Evolutionary conservation across 2,113 vertebrate genomes (phyloP), one percentile per base, ranked within the genome.

Genomic region (Hemichromis elongatus): DNA sequence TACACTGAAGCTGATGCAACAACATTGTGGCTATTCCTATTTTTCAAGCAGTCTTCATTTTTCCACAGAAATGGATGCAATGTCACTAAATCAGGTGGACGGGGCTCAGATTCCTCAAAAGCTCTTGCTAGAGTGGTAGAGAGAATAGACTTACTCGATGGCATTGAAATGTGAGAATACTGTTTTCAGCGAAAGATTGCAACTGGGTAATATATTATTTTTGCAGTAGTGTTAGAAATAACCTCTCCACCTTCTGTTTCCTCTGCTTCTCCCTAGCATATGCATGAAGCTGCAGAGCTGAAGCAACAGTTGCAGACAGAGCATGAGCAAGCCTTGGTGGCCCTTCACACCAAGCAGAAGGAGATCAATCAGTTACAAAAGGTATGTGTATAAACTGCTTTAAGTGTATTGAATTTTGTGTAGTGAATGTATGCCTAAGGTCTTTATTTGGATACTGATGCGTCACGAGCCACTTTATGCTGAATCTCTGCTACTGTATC

Each of bases 301-400:
- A 97, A 97, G 96, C 97, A 98, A 96, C 97, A 97, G 94, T 95
- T 98, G 95, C 96, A 98, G 89, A 83, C 95, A 93, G 98, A 99
- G 97, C 97, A 99, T 98, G 98, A 97, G 90, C 96, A 97, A 92
- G 97, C 97, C 92, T 96, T 98, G 97, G 98, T 95, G 81, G 95
- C 96, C 45, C 97, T 99, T 95, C 97, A 95, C 86, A 96, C 96
- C 94, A 98, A 97, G 93, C 98, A 98, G 97, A 97, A 96, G 96
- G 97, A 98, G 94, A 97, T 98, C 56, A 95, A 97, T 80, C 96
- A 97, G 85, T 96, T 98, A 95, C 98, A 98, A 95, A 97, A 97
- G 98, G 98, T 98, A 92, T n/a, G 19, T 57, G 68, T 59, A 50
- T 81, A 52, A 66, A 10, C 9, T 24, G 2, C 79, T 86, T 61